A percentile compares a stretch with the other conserved stretches of the same genome.
Conservation (phyloP, 2,797 vertebrate genomes). For the Gallirallus australis region DNA sequence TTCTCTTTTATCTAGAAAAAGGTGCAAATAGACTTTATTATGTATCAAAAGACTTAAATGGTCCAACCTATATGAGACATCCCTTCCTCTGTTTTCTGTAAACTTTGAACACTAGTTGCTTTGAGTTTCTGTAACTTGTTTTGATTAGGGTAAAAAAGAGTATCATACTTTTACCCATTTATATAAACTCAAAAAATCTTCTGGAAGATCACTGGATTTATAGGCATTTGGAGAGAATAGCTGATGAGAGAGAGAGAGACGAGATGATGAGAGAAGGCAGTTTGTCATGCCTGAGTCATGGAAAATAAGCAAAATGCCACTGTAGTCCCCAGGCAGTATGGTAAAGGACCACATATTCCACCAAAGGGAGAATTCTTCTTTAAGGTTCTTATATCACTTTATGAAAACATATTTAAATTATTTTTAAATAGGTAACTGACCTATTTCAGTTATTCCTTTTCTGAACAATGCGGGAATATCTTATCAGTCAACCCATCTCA, state of each 20-base stretch:
- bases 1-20: background rate
- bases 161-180: background rate
- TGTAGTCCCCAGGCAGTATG: background rate
- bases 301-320: background rate
- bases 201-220: background rate
- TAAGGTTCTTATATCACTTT: background rate
- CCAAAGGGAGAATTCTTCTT: background rate
- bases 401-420: background rate
- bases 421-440: background rate
- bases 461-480: background rate
- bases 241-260: background rate
- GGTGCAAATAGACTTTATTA: background rate
- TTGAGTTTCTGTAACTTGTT: background rate
- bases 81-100: background rate
- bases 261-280: background rate
- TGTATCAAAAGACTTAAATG: background rate
- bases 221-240: background rate
- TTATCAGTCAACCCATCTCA: background rate
- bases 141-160: background rate
- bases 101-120: background rate
- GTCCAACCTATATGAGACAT: background rate
- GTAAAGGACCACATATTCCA: background rate
- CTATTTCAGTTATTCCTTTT: background rate
- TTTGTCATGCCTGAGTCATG: background rate
- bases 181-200: background rate